phyloP scores from a whole-genome alignment of 2,888 invertebrate genomes.

The Erebia palarica region DNA sequence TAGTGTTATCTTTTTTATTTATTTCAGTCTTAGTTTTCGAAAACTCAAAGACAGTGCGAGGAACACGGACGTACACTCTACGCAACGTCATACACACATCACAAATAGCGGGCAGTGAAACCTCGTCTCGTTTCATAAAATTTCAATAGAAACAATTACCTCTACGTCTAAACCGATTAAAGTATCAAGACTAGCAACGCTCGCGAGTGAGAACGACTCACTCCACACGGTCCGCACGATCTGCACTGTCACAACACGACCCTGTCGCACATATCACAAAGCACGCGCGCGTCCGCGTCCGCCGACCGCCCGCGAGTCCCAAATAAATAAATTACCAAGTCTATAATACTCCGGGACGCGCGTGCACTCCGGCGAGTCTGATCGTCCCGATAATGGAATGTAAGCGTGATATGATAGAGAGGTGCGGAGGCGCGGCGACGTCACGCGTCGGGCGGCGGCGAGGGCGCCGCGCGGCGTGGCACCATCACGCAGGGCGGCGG shows the following conservation, averaged over 20 bases:
- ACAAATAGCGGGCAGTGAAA: constrained; percentile 58
- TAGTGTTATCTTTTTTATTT: constrained; percentile 78
- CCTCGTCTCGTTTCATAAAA: constrained; percentile 56
- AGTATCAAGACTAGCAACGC: constrained; percentile 61
- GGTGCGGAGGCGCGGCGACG: constrained; percentile 50
- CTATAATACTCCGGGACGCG: constrained; percentile 74
- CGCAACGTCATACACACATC: constrained; percentile 54
- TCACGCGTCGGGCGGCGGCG: constrained; percentile 59
- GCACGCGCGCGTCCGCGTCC: constrained; percentile 46
- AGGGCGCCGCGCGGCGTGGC: constrained; percentile 59
- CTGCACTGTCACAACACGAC: constrained; percentile 48
- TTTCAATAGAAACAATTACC: constrained; percentile 62
- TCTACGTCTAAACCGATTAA: constrained; percentile 59
- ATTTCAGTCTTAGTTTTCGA: constrained; percentile 82
- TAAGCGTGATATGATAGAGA: constrained; percentile 74
- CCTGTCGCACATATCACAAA: constrained; percentile 56
- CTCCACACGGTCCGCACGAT: constrained; percentile 42
- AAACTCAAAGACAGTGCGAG: constrained; percentile 75
- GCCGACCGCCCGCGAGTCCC: constrained; percentile 54
- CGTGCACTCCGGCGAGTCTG: constrained; percentile 63
- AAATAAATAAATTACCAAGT: constrained; percentile 79
- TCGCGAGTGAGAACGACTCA: constrained; percentile 44
- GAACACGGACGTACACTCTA: constrained; percentile 62
- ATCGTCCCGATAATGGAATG: constrained; percentile 79
- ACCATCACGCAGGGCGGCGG: constrained; percentile 63